phyloP scores from a whole-genome alignment of 1,140 invertebrate species.

The Elysia chlorotica region DNA sequence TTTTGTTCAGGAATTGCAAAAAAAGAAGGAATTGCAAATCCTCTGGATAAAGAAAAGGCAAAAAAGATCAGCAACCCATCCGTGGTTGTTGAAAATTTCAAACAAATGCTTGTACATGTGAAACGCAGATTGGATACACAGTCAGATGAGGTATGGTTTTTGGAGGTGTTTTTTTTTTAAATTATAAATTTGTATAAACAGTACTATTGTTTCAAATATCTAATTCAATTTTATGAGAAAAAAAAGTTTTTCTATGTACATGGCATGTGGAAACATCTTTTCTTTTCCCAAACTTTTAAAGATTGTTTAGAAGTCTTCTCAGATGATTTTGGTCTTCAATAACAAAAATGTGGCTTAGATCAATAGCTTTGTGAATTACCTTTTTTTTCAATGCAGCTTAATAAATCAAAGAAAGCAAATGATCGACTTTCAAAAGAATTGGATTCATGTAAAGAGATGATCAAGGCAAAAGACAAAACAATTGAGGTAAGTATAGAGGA shows the following conservation, averaged over 20 bases:
- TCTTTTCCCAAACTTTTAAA: too few species aligned
- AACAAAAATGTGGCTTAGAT: too few species aligned
- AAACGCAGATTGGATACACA: slow-evolving; percentile 46
- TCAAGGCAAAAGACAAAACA: slow-evolving; percentile 56
- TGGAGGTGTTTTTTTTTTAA: too few species aligned
- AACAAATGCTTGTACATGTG: slow-evolving; percentile 41
- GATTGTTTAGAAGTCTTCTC: too few species aligned
- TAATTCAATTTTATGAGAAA: too few species aligned
- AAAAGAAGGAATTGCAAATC: slow-evolving; percentile 24
- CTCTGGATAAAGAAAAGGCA: slow-evolving; percentile 27
- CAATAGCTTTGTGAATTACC: too few species aligned
- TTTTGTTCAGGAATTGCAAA: slow-evolving; percentile 11
- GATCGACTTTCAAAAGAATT: slow-evolving; percentile 49
- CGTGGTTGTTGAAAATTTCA: slow-evolving; percentile 43
- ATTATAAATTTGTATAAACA: too few species aligned
- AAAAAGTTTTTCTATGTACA: too few species aligned
- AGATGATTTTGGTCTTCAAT: too few species aligned
- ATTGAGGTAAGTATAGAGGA: slow-evolving; percentile 50
- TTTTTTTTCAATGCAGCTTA: slow-evolving; percentile 31
- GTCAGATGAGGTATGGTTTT: slow-evolving; percentile 47
- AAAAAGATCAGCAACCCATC: slow-evolving; percentile 42
- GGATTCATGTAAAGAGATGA: slow-evolving; percentile 49
- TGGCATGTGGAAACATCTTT: too few species aligned
- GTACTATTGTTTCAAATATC: too few species aligned
- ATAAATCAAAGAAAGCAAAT: slow-evolving; percentile 42